Percentiles rank a stretch among this genome's conserved stretches.
These are phyloP conservation scores for Nyctereutes procyonoides DNA, from an alignment of 2,113 vertebrate species.

Conservation along the genomic window DNA sequence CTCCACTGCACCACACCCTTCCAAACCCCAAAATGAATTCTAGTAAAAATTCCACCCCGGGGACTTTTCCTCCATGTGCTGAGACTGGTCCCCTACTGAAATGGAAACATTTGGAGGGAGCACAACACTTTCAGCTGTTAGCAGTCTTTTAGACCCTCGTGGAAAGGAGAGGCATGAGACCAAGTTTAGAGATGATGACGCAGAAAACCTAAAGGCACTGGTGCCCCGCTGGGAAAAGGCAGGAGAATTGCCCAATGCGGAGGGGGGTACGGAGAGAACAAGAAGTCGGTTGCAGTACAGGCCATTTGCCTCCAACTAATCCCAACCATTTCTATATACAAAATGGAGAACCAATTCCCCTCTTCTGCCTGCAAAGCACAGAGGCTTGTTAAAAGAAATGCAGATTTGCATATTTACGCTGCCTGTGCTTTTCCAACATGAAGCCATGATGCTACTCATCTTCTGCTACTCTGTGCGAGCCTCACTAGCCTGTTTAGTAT, in stretches of 20 bases:
- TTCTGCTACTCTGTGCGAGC: not conserved
- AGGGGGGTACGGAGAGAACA: not conserved
- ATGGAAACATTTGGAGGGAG: slow-evolving; percentile 12
- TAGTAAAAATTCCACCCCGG: not conserved
- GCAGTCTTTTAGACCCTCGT: not conserved
- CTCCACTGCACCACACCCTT: not conserved
- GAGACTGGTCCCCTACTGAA: not conserved
- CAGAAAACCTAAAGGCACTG: not conserved
- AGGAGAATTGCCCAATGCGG: not conserved
- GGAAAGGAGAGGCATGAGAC: not conserved
- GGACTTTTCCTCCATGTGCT: slow-evolving; percentile 21
- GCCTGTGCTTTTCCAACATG: not conserved
- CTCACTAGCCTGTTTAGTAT: not conserved
- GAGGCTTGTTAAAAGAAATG: not conserved
- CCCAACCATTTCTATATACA: not conserved
- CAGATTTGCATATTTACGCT: not conserved
- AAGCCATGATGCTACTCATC: not conserved
- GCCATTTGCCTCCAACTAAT: not conserved
- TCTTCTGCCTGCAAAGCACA: slow-evolving; percentile 22
- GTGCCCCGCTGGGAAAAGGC: not conserved
- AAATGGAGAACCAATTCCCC: slow-evolving; percentile 27
- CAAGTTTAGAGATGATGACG: not conserved
- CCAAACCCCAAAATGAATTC: not conserved
- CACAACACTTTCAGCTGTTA: not conserved
- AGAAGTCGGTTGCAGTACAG: not conserved